phyloP scores from a whole-genome alignment of 2,797 vertebrate genomes.

The Peromyscus aztecus region DNA sequence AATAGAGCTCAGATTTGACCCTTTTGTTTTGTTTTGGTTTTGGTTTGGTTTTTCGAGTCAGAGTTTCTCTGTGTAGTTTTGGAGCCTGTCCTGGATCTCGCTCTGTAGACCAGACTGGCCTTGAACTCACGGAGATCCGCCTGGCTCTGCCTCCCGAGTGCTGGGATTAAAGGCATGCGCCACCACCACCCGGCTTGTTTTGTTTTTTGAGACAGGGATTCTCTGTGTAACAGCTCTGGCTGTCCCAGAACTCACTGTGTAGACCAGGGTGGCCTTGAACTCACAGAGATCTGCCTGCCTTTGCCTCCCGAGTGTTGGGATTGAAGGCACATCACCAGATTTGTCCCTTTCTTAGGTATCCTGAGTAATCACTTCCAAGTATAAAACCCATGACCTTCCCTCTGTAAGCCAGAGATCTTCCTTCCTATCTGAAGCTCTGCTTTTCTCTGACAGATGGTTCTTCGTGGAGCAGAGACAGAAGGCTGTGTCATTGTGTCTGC shows the following conservation, averaged over 20 bases:
- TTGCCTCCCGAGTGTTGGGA: not conserved
- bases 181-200: too few species aligned
- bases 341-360: slow-evolving; percentile 4
- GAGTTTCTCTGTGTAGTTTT: not conserved
- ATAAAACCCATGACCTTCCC: slow-evolving; percentile 43
- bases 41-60: not conserved
- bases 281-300: not conserved
- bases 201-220: not conserved
- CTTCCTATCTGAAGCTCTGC: not conserved
- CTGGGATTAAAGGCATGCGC: too few species aligned
- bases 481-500: slow-evolving; percentile 98
- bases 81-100: too few species aligned
- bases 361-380: slow-evolving; percentile 9
- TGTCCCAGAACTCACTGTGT: not conserved
- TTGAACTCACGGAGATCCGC: too few species aligned
- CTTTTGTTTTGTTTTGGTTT: not conserved
- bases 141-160: too few species aligned
- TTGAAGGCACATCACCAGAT: not conserved
- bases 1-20: not conserved
- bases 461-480: slow-evolving; percentile 97
- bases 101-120: too few species aligned
- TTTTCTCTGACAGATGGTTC: slow-evolving; percentile 91
- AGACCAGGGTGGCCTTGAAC: not conserved
- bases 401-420: slow-evolving; percentile 41
- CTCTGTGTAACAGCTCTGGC: not conserved